Conservation (phyloP, 2,888 invertebrate genomes). For the Platycheirus rosarum region DNA sequence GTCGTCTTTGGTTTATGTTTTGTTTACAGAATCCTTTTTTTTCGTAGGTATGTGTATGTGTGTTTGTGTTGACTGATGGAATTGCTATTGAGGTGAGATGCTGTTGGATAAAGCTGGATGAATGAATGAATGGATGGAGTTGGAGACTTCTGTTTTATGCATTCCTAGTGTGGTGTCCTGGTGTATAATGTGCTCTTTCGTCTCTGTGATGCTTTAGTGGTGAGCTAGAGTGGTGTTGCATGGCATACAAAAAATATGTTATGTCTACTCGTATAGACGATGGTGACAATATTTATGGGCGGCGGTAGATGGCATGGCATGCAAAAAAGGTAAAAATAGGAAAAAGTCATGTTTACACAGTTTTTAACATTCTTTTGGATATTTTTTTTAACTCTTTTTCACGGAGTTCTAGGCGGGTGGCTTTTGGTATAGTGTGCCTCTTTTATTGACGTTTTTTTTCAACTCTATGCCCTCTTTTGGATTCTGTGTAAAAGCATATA, state of each 20-base stretch:
- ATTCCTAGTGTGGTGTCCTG: constrained; percentile 14
- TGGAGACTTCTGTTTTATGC: constrained; percentile 55
- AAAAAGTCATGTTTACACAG: constrained; percentile 63
- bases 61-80: constrained; percentile 66
- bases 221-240: constrained; percentile 59
- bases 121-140: constrained; percentile 1
- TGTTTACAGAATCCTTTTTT: constrained; percentile 57
- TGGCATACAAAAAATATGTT: constrained; percentile 40
- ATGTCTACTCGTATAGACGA: constrained; percentile 55
- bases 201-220: constrained; percentile 50
- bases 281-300: constrained; percentile 59
- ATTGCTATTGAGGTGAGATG: constrained; percentile 71
- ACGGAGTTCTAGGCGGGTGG: neutral
- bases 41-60: constrained; percentile 2
- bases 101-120: constrained; percentile 25
- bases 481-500: neutral
- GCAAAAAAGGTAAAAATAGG: constrained; percentile 16
- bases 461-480: constrained; percentile 30
- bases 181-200: constrained; percentile 36
- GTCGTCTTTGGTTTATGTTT: neutral
- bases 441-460: constrained; percentile 49
- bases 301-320: constrained; percentile 24
- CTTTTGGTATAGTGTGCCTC: constrained; percentile 29
- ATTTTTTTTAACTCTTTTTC: constrained; percentile 25
- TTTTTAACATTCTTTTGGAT: constrained; percentile 47